These are phyloP conservation scores for Hemicentrotus pulcherrimus DNA, from an alignment of 35 echinoderm and acorn worm species.

Conservation along the genomic window DNA sequence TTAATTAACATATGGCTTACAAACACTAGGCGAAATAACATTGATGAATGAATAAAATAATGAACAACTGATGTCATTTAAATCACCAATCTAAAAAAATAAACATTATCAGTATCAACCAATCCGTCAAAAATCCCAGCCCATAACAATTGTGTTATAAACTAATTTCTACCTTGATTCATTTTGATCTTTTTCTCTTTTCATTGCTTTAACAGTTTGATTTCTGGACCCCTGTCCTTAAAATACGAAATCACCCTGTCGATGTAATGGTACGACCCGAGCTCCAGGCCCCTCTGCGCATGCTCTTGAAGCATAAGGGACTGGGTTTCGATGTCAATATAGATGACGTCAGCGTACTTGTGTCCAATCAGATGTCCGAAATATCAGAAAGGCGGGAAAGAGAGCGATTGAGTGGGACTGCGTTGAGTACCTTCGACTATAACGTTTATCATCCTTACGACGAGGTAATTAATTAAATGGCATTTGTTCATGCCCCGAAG, in stretches of 20 bases:
- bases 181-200: not conserved
- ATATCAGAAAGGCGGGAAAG: not conserved
- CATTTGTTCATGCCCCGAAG: no score
- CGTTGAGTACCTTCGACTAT: conserved; percentile 73
- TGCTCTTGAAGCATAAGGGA: conserved; percentile 28
- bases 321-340: conserved; percentile 67
- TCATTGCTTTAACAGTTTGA: conserved; percentile 56
- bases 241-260: conserved; percentile 46
- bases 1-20: no score
- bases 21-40: no score
- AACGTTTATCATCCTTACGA: conserved; percentile 77
- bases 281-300: not conserved
- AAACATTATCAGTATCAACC: no score
- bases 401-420: not conserved
- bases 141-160: no score
- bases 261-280: conserved; percentile 77
- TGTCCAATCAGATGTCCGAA: conserved; percentile 52
- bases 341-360: conserved; percentile 60
- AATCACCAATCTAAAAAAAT: no score
- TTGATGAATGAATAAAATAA: no score
- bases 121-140: no score
- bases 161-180: no score
- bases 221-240: conserved; percentile 64
- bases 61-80: no score
- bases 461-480: conserved; percentile 45